Evolutionary conservation across 2,888 invertebrate species (phyloP), one percentile per base, ranked within the genome.

Genomic region (Spodoptera exigua): DNA sequence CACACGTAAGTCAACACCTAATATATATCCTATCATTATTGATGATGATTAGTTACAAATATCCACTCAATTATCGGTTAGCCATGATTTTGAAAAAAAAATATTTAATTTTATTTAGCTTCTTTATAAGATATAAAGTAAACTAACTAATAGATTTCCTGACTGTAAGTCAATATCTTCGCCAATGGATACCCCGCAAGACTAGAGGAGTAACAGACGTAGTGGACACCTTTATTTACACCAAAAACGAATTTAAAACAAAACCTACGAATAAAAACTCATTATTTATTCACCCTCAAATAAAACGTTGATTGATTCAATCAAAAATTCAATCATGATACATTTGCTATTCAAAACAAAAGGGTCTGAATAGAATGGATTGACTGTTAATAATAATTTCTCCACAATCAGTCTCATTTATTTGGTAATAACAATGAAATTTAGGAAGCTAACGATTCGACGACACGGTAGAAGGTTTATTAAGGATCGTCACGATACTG

Each of bases 211-310:
- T 18, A 18, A 18, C 3, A 18, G 18, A 18, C 3, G 18, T 0
- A 2, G 3, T 21, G 21, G 4, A 0, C 0, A 5, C 5, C 0
- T 21, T 21, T 9, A 9, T 27, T 27, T 27, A 5, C 27, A 27
- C 27, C 9, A 14, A 9, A 3, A 27, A 51, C 52, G 43, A 17
- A 51, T 47, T 10, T 10, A 47, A 59, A 44, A 18, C 34, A 16
- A 41, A 48, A 45, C 37, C 37, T 41, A 51, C 11, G 35, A 40
- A 27, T 17, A 43, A 21, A n/a, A 12, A 10, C 45, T 51, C 37
- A 61, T 69, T 17, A 46, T 61, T 55, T 61, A 69, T 69, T 73
- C 74, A 69, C 74, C 74, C 68, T 40, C 43, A 52, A 72, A 52
- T 36, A 55, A 69, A 65, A 68, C 51, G 37, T 45, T 36, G 35